Conservation (phyloP, 2,797 vertebrate genomes). For the Melanotaenia parkinsoni region DNA sequence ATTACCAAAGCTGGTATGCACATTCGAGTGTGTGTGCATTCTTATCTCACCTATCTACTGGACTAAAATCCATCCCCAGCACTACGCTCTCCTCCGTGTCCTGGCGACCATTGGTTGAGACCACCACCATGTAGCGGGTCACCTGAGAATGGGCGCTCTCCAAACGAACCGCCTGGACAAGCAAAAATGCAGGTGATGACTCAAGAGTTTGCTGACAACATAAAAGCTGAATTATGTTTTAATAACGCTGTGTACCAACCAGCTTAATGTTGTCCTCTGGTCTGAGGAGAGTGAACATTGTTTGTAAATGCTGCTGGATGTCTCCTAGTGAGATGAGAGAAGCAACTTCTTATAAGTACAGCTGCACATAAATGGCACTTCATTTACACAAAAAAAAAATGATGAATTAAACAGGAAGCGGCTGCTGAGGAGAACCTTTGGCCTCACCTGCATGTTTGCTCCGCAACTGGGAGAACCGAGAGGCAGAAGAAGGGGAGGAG, state of each 20-base stretch:
- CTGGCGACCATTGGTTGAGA: conserved; percentile 96
- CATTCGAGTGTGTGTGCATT: not conserved
- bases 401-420: not conserved
- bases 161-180: conserved; percentile 91
- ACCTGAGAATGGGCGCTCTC: conserved; percentile 91
- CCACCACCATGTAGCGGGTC: conserved; percentile 98
- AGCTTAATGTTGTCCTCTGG: conserved; percentile 98
- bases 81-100: conserved; percentile 98
- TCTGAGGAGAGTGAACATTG: conserved; percentile 96
- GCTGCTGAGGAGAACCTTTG: not conserved
- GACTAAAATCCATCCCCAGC: conserved; percentile 96
- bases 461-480: conserved; percentile 91
- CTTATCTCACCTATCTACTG: conserved; percentile 87
- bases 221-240: not conserved
- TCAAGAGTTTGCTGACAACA: not conserved
- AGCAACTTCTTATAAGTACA: not conserved
- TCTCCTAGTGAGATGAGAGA: conserved; percentile 83
- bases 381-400: not conserved
- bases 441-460: conserved; percentile 96
- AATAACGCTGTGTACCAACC: conserved; percentile 79
- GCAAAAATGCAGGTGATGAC: not conserved
- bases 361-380: not conserved
- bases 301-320: conserved; percentile 98
- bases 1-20: not conserved
- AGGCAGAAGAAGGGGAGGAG: conserved; percentile 86